A percentile compares a stretch with the other conserved stretches of the same genome.
These are phyloP conservation scores for Phyto melanocephala DNA, from an alignment of 2,888 invertebrate genomes.

Conservation along the genomic window DNA sequence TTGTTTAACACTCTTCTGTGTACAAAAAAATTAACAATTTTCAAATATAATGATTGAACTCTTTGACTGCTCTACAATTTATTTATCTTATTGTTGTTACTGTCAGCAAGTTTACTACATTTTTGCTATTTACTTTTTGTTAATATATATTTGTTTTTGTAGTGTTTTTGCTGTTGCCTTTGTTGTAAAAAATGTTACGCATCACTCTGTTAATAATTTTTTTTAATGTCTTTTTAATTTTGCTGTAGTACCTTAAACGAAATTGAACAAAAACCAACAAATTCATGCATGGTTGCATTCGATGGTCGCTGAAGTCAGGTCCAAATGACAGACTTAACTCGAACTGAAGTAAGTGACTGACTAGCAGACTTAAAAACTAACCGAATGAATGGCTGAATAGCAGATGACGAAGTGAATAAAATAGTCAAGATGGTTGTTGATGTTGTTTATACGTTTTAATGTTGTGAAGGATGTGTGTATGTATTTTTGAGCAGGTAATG, in stretches of 20 bases:
- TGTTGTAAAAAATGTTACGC: constrained; percentile 49
- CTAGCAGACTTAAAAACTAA: neutral
- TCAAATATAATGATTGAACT: neutral
- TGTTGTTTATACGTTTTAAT: neutral
- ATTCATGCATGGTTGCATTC: constrained; percentile 47
- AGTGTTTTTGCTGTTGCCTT: constrained; percentile 31
- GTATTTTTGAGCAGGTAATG: neutral
- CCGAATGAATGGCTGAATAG: neutral
- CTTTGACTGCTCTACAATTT: neutral
- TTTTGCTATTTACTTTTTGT: constrained; percentile 2
- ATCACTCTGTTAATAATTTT: constrained; percentile 32
- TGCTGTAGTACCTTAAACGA: neutral
- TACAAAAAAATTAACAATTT: too few species aligned
- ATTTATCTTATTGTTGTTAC: neutral
- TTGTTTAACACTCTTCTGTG: too few species aligned
- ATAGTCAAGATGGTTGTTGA: constrained; percentile 32
- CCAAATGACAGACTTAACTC: neutral
- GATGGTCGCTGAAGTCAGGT: constrained; percentile 29
- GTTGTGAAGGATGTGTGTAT: too few species aligned
- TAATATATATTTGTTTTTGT: constrained; percentile 37
- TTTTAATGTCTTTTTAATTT: constrained; percentile 64
- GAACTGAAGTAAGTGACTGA: neutral
- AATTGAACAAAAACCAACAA: neutral
- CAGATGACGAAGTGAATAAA: constrained; percentile 6
- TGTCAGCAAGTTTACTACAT: constrained; percentile 28